Evolutionary conservation across 2,797 vertebrate species (phyloP), one percentile per base, ranked within the genome.

Genomic region (Heliangelus exortis): DNA sequence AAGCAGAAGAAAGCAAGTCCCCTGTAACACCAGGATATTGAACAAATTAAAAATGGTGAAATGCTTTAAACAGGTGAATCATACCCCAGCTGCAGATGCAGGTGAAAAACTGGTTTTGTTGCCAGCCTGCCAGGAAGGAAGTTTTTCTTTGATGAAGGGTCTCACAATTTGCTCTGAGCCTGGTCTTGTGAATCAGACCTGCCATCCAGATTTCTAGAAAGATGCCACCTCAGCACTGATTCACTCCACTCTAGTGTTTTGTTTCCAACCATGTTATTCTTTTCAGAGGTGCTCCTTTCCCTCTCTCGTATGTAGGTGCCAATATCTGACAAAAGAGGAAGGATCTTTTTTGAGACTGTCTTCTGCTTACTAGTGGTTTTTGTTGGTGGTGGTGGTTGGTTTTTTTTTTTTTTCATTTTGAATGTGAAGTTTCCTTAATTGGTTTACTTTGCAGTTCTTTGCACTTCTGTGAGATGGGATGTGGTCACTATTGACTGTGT

Each of bases 221-320:
- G 88, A 26, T 84, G 95, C 80, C 50, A 82, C 71, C 93, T 95
- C 94, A 95, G 92, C 93, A 71, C 85, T 94, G 94, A 94, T 92
- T 96, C 86, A 91, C 43, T 57, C 45, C 28, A 55, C 39, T 88
- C 47, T 6, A 53, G 12, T 57, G 77, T 90, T 93, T 81, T 84
- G 73, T 93, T 95, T 89, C 61, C 77, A 86, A n/a, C 47, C 25
- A 3, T 51, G 19, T 79, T 88, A 12, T 8, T 79, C 45, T 55
- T 84, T 90, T 82, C 1, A 1, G 65, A 84, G 86, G 21, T 57
- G 45, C 67, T 92, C 77, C 80, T 62, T 82, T 69, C 50, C 20
- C 3, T 65, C 18, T 73, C 16, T 36, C 4, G 0, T 13, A 4
- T 16, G 4, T 50, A 34, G 51, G n/a, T 80, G n/a, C 31, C 1